These are phyloP conservation scores for Malacosoma neustria DNA, from an alignment of 2,888 invertebrate species.

Conservation along the genomic window DNA sequence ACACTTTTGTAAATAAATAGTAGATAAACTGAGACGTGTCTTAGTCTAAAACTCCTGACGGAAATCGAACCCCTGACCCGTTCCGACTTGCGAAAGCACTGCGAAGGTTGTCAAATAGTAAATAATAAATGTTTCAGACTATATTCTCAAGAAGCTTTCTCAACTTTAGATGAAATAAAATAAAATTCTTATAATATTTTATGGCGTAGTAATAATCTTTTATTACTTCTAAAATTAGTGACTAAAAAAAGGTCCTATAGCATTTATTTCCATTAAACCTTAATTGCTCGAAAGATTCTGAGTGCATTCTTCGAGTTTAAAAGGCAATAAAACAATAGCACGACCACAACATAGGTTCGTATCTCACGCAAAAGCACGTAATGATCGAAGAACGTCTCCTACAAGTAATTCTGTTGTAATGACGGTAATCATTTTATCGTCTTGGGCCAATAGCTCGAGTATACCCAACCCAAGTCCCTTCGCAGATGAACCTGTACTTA, in stretches of 20 bases:
- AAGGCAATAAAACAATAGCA: constrained; percentile 21
- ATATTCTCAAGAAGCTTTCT: no score
- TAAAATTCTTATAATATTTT: no score
- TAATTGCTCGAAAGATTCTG: constrained; percentile 19
- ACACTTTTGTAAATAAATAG: no score
- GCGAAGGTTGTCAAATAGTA: no score
- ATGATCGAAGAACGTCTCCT: constrained; percentile 37
- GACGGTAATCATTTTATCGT: constrained; percentile 70
- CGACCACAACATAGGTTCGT: constrained; percentile 21
- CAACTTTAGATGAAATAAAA: no score
- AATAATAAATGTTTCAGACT: no score
- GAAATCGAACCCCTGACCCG: no score
- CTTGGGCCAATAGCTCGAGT: constrained; percentile 51
- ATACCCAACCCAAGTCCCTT: constrained; percentile 24
- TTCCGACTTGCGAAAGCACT: no score
- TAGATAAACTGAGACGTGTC: no score
- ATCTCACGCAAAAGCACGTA: constrained; percentile 49
- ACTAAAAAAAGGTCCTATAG: neutral
- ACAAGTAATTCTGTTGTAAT: constrained; percentile 56
- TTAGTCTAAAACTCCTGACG: no score
- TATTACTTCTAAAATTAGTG: no score
- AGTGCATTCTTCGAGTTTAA: constrained; percentile 15
- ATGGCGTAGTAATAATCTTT: no score
- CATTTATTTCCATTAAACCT: constrained; percentile 2
- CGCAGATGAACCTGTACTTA: constrained; percentile 5